Evolutionary conservation across 1,140 invertebrate species (phyloP).

Genomic region (Drosophila bifasciata): DNA sequence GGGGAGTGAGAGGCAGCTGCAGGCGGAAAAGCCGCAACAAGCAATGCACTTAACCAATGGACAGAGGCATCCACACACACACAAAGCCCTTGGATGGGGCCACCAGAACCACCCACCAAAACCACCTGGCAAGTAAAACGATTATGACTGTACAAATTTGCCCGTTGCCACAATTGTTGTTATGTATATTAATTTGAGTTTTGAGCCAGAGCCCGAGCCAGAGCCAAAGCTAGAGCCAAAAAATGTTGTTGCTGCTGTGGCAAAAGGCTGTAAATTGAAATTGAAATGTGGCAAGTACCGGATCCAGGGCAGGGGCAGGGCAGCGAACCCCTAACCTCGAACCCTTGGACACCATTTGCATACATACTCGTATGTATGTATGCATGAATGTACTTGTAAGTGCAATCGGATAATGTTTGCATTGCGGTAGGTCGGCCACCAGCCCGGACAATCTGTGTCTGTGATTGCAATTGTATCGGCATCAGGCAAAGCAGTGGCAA

Average conservation of each 20-base stretch:
- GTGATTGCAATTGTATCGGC: too few relatives aligned
- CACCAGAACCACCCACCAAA: neutral
- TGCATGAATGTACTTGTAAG: too few relatives aligned
- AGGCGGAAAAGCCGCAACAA: slow-evolving; percentile 54
- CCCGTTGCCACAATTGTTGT: slow-evolving; percentile 57
- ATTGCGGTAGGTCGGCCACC: neutral
- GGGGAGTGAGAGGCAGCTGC: too few relatives aligned
- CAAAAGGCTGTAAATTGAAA: slow-evolving; percentile 23
- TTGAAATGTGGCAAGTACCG: slow-evolving; percentile 4
- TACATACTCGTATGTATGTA: too few relatives aligned
- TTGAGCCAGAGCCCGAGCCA: slow-evolving; percentile 52
- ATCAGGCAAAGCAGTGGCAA: too few relatives aligned
- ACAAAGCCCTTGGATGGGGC: neutral
- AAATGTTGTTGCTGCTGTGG: slow-evolving; percentile 7
- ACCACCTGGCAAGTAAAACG: slow-evolving; percentile 24
- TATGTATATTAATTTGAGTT: slow-evolving; percentile 63
- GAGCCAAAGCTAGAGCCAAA: slow-evolving; percentile 51
- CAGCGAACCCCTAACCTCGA: neutral
- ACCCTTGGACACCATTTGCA: slow-evolving; percentile 15
- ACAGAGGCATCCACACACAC: slow-evolving; percentile 10
- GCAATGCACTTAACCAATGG: slow-evolving; percentile 50
- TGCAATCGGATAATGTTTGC: slow-evolving; percentile 19
- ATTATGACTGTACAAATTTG: slow-evolving; percentile 68
- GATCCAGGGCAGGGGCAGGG: too few relatives aligned
- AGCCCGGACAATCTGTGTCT: neutral